A percentile compares a stretch with the other conserved stretches of the same genome.
phyloP scores from a whole-genome alignment of 2,888 invertebrate species.

The Lissocephala sabroskyi region DNA sequence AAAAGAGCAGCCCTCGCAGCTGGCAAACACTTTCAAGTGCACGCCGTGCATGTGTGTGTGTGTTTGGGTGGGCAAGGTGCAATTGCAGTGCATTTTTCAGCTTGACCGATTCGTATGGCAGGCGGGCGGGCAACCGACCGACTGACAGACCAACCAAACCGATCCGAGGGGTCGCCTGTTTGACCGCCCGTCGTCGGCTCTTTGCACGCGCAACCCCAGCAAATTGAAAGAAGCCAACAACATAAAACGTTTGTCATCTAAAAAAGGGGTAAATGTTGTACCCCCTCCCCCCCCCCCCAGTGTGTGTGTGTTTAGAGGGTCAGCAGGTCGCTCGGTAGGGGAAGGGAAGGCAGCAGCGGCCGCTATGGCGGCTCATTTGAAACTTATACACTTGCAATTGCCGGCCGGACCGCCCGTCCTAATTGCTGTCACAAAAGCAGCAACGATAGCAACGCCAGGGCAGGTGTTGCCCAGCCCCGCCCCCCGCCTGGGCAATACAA shows the following conservation, averaged over 20 bases:
- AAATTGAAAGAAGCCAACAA: background rate
- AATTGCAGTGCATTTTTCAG: constrained; percentile 65
- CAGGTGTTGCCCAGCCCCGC: no score
- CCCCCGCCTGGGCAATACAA: no score
- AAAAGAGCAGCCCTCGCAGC: no score
- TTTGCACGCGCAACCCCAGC: constrained; percentile 42
- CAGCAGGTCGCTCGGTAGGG: constrained; percentile 48
- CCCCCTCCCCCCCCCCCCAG: no score
- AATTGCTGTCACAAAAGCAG: constrained; percentile 43
- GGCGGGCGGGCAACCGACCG: background rate
- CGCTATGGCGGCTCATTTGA: no score
- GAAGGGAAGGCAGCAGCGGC: no score
- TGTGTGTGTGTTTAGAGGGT: constrained; percentile 48
- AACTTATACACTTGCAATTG: no score
- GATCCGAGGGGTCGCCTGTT: constrained; percentile 27
- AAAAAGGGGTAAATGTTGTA: constrained; percentile 44
- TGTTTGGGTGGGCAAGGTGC: constrained; percentile 39
- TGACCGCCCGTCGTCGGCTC: constrained; percentile 23
- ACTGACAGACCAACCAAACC: no score
- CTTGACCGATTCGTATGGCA: constrained; percentile 56
- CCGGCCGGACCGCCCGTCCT: no score
- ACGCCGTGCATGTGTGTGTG: constrained; percentile 2
- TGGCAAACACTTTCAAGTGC: background rate
- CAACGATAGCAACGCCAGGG: no score
- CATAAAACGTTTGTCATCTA: constrained; percentile 45